Conservation (phyloP, 2,888 invertebrate genomes). For the Lepidonotus clava region DNA sequence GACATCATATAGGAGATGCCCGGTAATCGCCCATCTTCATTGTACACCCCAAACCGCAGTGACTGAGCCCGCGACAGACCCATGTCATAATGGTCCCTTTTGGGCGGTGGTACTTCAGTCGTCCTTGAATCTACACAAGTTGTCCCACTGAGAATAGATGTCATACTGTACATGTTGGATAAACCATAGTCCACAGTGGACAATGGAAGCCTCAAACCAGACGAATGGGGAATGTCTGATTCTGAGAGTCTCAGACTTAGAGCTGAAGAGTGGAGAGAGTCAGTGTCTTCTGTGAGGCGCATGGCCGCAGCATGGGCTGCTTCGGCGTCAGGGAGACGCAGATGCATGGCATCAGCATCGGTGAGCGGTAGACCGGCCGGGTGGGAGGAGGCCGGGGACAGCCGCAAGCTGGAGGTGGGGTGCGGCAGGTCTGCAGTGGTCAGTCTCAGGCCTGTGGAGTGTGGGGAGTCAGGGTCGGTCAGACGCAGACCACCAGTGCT, state of each 20-base stretch:
- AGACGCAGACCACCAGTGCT: not conserved
- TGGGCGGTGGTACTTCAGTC: not conserved
- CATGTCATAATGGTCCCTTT: constrained; percentile 18
- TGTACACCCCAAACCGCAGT: constrained; percentile 26
- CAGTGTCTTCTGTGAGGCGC: not conserved
- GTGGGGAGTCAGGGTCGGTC: not conserved
- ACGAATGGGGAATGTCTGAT: not conserved
- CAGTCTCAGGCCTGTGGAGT: not conserved
- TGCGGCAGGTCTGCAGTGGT: not conserved
- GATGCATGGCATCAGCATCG: not conserved
- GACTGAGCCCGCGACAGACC: not conserved
- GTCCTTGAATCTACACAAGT: not conserved
- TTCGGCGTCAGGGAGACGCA: not conserved
- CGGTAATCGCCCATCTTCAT: constrained; percentile 13
- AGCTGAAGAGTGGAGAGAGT: not conserved
- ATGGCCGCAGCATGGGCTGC: not conserved
- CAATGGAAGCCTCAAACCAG: constrained; percentile 19
- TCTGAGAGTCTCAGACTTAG: constrained; percentile 3
- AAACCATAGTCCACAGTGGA: constrained; percentile 20
- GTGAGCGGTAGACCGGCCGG: not conserved
- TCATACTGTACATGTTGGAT: constrained; percentile 42
- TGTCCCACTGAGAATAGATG: constrained; percentile 21
- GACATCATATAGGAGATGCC: constrained; percentile 49
- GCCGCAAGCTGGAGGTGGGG: not conserved
- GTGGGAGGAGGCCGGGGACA: not conserved